Conservation (phyloP, 2,113 vertebrate species). For the Vicugna pacos region DNA sequence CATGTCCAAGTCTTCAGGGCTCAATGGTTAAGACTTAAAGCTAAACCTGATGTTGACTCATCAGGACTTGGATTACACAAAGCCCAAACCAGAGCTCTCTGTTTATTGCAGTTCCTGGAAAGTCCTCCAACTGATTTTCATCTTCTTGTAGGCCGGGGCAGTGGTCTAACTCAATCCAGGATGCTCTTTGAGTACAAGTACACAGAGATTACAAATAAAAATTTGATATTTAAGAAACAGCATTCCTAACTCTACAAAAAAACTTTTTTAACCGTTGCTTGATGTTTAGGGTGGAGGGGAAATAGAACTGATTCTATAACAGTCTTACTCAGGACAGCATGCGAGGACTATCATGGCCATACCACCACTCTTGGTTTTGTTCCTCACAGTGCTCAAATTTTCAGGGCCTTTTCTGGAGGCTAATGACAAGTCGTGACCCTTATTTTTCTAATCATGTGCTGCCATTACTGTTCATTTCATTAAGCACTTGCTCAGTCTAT, state of each 20-base stretch:
- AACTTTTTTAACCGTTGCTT: neutral
- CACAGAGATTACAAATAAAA: slow-evolving; percentile 17
- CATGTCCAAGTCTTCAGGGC: neutral
- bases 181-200: slow-evolving; percentile 24
- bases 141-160: slow-evolving; percentile 9
- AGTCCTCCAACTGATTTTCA: slow-evolving; percentile 53
- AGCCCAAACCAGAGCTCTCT: slow-evolving; percentile 45
- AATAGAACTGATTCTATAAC: neutral
- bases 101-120: slow-evolving; percentile 64
- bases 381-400: neutral
- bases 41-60: slow-evolving; percentile 41
- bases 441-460: slow-evolving; percentile 48
- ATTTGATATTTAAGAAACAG: neutral
- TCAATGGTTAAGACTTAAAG: slow-evolving; percentile 47
- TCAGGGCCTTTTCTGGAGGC: neutral
- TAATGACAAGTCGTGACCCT: neutral
- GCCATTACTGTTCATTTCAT: slow-evolving; percentile 31
- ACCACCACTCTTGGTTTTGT: neutral
- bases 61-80: slow-evolving; percentile 64
- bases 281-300: slow-evolving; percentile 49
- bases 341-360: neutral
- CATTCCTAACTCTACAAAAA: neutral
- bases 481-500: neutral
- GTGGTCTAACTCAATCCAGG: slow-evolving; percentile 12
- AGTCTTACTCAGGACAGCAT: neutral